Evolutionary conservation across 2,113 vertebrate genomes (phyloP), one percentile per base, ranked within the genome.

Genomic region (Amblyornis subalaris): DNA sequence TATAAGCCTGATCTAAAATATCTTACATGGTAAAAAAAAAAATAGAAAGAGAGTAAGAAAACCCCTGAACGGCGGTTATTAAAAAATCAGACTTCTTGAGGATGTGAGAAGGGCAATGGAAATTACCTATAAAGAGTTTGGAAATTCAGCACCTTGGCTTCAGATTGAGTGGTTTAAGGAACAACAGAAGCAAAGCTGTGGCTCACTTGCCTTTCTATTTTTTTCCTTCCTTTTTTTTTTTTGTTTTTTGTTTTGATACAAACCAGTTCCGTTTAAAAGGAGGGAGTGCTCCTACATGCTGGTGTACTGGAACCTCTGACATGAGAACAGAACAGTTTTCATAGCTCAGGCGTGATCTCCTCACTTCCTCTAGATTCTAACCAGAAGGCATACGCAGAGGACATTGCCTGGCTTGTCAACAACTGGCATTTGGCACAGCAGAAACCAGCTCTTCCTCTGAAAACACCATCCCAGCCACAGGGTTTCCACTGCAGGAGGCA

Each of bases 51-150:
- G 4, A 57, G 21, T 21, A 69, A 60, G 47, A 79, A 93, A 87
- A 9, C 1, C 51, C 64, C 35, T 17, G 36, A 67, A 73, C 2
- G 40, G 38, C 42, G 24, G 21, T n/a, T 76, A 76, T 33, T n/a
- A n/a, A 42, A 89, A 81, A 92, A 91, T 42, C 64, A 84, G 33
- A 40, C 10, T 77, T 40, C 44, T 65, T 90, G 57, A 90, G 75
- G 75, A 83, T 80, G 74, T 83, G 64, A 90, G 71, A 92, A 87
- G 15, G 35, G 57, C 60, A 84, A 89, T 61, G 28, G 40, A 67
- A 87, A 89, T 85, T 51, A 73, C 66, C 45, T 12, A 50, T 29
- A 51, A 67, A 62, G 22, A 13, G 12, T n/a, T 17, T 61, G 23
- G n/a, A 88, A 90, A 93, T 82, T 79, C 75, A 75, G 8, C 22